A percentile compares a stretch with the other conserved stretches of the same genome.
phyloP scores from a whole-genome alignment of 1,140 invertebrate genomes.

The Achatina immaculata region DNA sequence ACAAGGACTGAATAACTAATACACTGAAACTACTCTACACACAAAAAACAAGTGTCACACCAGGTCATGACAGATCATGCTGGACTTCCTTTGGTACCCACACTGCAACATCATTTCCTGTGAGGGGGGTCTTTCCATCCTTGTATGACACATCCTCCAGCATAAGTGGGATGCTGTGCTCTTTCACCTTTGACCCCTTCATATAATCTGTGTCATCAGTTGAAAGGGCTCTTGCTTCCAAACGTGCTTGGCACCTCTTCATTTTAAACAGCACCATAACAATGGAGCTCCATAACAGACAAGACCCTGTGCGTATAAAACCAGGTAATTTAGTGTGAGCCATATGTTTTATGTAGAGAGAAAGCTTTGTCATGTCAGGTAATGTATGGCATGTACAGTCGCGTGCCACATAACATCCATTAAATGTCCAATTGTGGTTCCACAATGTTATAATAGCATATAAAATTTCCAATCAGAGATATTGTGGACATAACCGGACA shows the following conservation, averaged over 20 bases:
- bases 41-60: no score
- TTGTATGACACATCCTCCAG: slow-evolving; percentile 32
- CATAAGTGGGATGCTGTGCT: slow-evolving; percentile 53
- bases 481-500: no score
- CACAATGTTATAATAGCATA: no score
- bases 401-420: no score
- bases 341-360: not conserved
- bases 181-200: slow-evolving; percentile 34
- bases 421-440: no score
- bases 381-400: not conserved
- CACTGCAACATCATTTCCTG: slow-evolving; percentile 19
- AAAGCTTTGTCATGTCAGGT: not conserved
- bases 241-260: slow-evolving; percentile 49
- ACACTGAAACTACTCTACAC: no score
- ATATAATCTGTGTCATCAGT: slow-evolving; percentile 28
- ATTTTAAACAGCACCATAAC: slow-evolving; percentile 64
- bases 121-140: not conserved
- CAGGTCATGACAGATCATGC: no score
- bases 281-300: slow-evolving; percentile 62
- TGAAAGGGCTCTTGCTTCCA: slow-evolving; percentile 12
- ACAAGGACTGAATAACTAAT: no score
- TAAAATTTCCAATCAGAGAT: no score
- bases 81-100: slow-evolving; percentile 3
- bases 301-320: slow-evolving; percentile 50
- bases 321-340: not conserved